These are phyloP conservation scores for Taphrorychus bicolor DNA, from an alignment of 2,888 invertebrate genomes.

Conservation along the genomic window DNA sequence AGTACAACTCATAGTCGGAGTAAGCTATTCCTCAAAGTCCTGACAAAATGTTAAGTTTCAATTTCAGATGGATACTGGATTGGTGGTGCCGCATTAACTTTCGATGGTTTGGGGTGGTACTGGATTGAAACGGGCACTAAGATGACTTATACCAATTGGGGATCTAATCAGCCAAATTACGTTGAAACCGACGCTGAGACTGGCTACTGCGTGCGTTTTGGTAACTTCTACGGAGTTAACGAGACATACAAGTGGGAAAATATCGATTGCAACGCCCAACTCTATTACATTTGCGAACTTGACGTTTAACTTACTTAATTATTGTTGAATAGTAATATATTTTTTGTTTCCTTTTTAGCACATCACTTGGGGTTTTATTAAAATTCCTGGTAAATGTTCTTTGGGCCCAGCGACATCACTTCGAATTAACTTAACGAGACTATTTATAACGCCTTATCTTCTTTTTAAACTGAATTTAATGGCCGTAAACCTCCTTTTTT, in stretches of 20 bases:
- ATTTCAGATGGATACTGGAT: conserved; percentile 26
- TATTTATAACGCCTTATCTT: conserved; percentile 58
- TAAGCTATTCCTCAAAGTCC: background rate
- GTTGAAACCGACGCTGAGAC: background rate
- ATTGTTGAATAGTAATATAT: background rate
- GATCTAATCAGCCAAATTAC: conserved; percentile 11
- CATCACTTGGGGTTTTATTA: too few species aligned
- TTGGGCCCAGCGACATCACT: too few species aligned
- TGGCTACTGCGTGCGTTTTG: conserved; percentile 5
- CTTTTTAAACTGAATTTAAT: conserved; percentile 57
- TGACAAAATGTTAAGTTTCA: background rate
- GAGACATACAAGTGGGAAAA: conserved; percentile 11
- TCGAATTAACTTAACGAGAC: conserved; percentile 52
- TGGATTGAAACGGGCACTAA: conserved; percentile 1
- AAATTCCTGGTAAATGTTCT: too few species aligned
- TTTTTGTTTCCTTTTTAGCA: too few species aligned
- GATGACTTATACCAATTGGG: conserved; percentile 18
- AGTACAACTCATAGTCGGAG: too few species aligned
- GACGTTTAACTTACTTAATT: background rate
- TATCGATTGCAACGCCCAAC: conserved; percentile 2
- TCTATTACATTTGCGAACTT: conserved; percentile 13
- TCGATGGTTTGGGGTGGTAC: background rate
- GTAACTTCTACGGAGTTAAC: conserved; percentile 15
- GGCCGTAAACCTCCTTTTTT: conserved; percentile 14
- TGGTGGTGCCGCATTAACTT: background rate